Base-by-base conservation (phyloP, 2,888 invertebrate species). In the Drosophila ustulata region DNA sequence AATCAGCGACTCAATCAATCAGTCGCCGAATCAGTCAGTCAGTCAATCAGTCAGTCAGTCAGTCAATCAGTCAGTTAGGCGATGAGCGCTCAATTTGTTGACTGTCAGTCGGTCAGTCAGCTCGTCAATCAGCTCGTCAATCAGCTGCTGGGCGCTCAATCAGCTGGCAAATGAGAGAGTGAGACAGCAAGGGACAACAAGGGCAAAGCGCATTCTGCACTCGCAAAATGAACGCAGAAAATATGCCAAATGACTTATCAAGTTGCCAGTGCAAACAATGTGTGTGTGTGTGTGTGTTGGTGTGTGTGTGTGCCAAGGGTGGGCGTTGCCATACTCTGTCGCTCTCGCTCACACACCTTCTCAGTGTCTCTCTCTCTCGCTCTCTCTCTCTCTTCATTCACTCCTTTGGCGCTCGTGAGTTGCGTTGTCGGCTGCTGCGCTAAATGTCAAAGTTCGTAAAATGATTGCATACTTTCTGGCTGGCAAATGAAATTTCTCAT, bases 401-500 rank as follows among this genome's bases (percentile, higher is more conserved):
- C 34, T 51, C 30, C 26, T 32, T 61, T 43, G 34, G 59, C 39
- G 3, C 34, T 37, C 18, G 46, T 62, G 37, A 11, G 37, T 37
- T 37, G 52, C 39, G 46, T 57, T 53, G 45, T 47, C 49, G 55
- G 34, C 32, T 68, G 67, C 62, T 65, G 64, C 55, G 61, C 52
- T 59, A 70, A 70, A 82, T 82, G 78, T 72, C 72, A 80, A 69
- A 80, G 80, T 75, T 79, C 75, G 62, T 49, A 66, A 77, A 75
- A 80, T 71, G 59, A 71, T 75, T 81, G 83, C 81, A 83, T 81
- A 81, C 75, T 79, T 83, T 75, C 45, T 56, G 76, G 66, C 50
- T 49, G 78, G 51, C 62, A 58, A 58, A 66, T 66, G 71, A 74
- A 79, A 73, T 69, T 80, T 70, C 67, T 71, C 66, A 71, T 82